Percentiles rank a stretch among this genome's conserved stretches.
Evolutionary conservation across 2,797 vertebrate genomes (phyloP).

Genomic region (Schizothorax lantsangensis): DNA sequence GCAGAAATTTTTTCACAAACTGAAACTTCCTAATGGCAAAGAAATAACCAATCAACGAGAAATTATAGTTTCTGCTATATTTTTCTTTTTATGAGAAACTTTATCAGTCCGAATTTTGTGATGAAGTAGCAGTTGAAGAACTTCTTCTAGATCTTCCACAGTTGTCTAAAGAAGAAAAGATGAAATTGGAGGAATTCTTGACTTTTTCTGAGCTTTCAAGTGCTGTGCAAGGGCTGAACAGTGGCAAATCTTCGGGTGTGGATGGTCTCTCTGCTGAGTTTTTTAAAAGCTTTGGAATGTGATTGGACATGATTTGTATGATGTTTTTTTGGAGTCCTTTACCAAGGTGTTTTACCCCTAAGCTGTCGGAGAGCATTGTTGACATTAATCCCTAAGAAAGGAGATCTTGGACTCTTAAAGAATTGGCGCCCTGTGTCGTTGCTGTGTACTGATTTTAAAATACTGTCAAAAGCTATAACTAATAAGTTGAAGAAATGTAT

Average conservation of each 20-base stretch:
- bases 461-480: constrained; percentile 5
- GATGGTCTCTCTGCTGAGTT: background rate
- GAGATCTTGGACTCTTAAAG: background rate
- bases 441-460: background rate
- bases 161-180: background rate
- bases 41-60: background rate
- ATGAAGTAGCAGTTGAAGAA: background rate
- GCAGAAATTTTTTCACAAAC: background rate
- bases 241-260: background rate
- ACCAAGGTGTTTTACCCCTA: background rate
- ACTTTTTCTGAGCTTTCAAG: background rate
- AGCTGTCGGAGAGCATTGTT: background rate
- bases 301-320: too few relatives aligned
- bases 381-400: background rate
- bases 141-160: background rate
- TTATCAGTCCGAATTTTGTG: background rate
- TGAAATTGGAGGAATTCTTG: background rate
- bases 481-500: background rate
- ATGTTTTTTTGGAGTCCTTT: too few relatives aligned
- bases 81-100: background rate
- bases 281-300: background rate
- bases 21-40: too few relatives aligned
- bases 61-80: background rate
- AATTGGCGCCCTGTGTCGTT: background rate
- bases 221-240: too few relatives aligned